Percentiles rank a stretch among this genome's conserved stretches.
Evolutionary conservation across 2,797 vertebrate genomes (phyloP).

Genomic region (Pipistrellus pipistrellus): DNA sequence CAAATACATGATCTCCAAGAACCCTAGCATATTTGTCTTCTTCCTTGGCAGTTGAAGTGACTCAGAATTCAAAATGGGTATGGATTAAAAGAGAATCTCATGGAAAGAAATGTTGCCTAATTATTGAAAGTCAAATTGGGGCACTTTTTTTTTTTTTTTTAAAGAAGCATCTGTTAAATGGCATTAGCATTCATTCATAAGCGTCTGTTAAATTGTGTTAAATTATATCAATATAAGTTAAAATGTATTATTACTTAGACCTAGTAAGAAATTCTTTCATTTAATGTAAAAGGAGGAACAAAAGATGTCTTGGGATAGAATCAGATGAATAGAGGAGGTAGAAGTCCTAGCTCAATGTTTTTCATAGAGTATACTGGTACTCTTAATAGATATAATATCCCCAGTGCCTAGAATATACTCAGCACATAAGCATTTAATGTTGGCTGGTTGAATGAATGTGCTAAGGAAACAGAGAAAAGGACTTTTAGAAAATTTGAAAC

Average conservation of each 20-base stretch:
- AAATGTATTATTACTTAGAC: constrained; percentile 47
- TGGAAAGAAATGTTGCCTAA: constrained; percentile 55
- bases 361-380: not conserved
- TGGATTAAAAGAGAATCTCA: constrained; percentile 57
- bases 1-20: constrained; percentile 14
- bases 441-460: not conserved
- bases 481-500: not conserved
- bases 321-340: not conserved
- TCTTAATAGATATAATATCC: not conserved
- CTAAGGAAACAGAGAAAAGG: not conserved
- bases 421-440: not conserved
- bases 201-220: constrained; percentile 56
- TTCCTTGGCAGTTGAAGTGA: constrained; percentile 4
- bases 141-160: not conserved
- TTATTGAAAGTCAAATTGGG: constrained; percentile 46
- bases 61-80: constrained; percentile 42
- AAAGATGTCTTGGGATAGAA: not conserved
- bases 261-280: constrained; percentile 30
- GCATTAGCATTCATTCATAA: constrained; percentile 68
- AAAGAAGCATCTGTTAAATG: constrained; percentile 67
- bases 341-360: not conserved
- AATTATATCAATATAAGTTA: not conserved
- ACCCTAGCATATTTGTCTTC: not conserved
- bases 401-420: not conserved
- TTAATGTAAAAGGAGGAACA: constrained; percentile 25